These are phyloP conservation scores for Diadegma fenestrale DNA, from an alignment of 2,888 invertebrate species.

Conservation along the genomic window DNA sequence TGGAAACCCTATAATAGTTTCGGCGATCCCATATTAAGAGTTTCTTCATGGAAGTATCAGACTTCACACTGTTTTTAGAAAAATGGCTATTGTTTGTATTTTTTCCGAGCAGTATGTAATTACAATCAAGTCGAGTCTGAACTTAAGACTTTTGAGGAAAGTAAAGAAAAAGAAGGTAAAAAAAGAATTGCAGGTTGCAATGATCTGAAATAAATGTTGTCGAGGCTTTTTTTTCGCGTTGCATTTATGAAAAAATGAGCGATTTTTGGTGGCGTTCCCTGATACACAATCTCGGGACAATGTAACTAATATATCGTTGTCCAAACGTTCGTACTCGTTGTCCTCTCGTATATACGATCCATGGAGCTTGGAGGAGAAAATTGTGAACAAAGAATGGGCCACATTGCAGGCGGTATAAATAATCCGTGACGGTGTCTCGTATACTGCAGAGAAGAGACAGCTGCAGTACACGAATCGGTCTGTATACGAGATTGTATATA, in stretches of 20 bases:
- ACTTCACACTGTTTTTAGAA: background rate
- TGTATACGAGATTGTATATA: slow-evolving; percentile 29
- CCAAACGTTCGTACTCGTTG: slow-evolving; percentile 35
- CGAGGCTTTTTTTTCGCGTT: background rate
- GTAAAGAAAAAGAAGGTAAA: no score
- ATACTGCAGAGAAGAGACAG: slow-evolving; percentile 70
- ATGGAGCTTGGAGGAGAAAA: slow-evolving; percentile 46
- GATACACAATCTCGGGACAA: slow-evolving; percentile 5
- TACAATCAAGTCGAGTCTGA: background rate
- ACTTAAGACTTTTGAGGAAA: background rate
- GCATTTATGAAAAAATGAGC: background rate
- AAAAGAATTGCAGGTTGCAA: background rate
- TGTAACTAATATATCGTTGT: slow-evolving; percentile 55
- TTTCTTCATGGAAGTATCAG: background rate
- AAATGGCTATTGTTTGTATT: background rate
- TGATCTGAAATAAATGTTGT: background rate
- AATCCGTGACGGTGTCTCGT: slow-evolving; percentile 68
- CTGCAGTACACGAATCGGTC: slow-evolving; percentile 71
- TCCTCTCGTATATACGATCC: slow-evolving; percentile 25
- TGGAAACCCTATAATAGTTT: background rate
- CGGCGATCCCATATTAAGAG: background rate
- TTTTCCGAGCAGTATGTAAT: background rate
- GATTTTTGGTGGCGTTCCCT: background rate
- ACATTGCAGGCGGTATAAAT: slow-evolving; percentile 77
- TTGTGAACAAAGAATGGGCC: slow-evolving; percentile 65